Evolutionary conservation across 2,797 vertebrate genomes (phyloP), one percentile per base, ranked within the genome.

Genomic region (Notolepis coatsorum): DNA sequence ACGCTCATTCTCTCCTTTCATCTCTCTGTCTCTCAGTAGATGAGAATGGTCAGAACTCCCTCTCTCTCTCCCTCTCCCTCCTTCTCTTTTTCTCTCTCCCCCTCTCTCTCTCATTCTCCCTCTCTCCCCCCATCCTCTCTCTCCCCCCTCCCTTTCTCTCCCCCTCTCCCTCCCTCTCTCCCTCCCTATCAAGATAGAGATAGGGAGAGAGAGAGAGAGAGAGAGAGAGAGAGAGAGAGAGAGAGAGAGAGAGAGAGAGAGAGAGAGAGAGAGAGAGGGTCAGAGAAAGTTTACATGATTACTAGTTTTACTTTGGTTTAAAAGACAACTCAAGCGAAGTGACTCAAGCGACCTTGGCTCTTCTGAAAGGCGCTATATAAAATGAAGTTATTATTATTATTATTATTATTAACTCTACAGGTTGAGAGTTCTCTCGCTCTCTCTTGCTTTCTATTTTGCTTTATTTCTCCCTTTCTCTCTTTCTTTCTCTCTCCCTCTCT

Each of bases 21-120:
- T 65, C 47, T 77, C 66, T 80, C 76, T 69, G 80, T 79, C 76
- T 68, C 63, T 75, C 71, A 56, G 71, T 80, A 71, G 79, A 84
- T 68, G 77, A 75, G 73, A 70, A 68, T 79, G 81, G 80, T 84
- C 84, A 69, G 79, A 13, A n/a, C 24, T n/a, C n/a, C n/a, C 24
- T 25, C 7, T 39, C 10, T 30, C 24, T 27, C 35, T 77, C 61
- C 77, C 78, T 37, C 33, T 80, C 73, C 68, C 42, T 71, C 41
- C 71, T 68, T 81, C 88, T 84, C 71, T 89, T 77, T 68, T 68
- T 81, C 88, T 84, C 71, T 89, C 75, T 80, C 71, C 66, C 1
- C 49, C 0, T 82, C 74, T 84, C 79, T 86, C 74, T 81, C 81
- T 82, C 31, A 45, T 66, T 64, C 62, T n/a, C 71, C 7, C 42